phyloP scores from a whole-genome alignment of 2,113 vertebrate genomes.

The Phalacrocorax brasilianus region DNA sequence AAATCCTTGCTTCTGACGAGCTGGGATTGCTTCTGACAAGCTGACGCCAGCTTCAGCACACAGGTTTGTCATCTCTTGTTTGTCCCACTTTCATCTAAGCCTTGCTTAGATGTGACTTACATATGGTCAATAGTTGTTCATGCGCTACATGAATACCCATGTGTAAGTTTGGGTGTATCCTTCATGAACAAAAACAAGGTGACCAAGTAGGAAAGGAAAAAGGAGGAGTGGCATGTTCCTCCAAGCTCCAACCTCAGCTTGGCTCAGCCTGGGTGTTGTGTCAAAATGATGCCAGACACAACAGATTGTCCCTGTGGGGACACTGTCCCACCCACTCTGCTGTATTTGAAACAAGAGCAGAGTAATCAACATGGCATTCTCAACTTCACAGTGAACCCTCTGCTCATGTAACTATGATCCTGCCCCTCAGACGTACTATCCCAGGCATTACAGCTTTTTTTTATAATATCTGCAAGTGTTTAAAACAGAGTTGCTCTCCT shows the following conservation, averaged over 20 bases:
- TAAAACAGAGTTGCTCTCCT: background rate
- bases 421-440: background rate
- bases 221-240: background rate
- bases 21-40: background rate
- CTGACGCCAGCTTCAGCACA: background rate
- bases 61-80: background rate
- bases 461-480: background rate
- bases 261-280: background rate
- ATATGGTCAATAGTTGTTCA: background rate
- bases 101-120: background rate
- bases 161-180: background rate
- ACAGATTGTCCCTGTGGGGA: background rate
- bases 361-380: background rate
- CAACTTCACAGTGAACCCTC: background rate
- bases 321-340: background rate
- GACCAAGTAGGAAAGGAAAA: background rate
- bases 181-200: background rate
- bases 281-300: background rate
- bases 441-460: background rate
- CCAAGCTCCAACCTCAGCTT: background rate
- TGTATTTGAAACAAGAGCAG: background rate
- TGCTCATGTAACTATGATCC: fast-evolving
- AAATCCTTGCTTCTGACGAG: background rate
- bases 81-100: background rate
- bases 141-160: background rate